Evolutionary conservation across 2,113 vertebrate species (phyloP).

Genomic region (Porphyrio hochstetteri): DNA sequence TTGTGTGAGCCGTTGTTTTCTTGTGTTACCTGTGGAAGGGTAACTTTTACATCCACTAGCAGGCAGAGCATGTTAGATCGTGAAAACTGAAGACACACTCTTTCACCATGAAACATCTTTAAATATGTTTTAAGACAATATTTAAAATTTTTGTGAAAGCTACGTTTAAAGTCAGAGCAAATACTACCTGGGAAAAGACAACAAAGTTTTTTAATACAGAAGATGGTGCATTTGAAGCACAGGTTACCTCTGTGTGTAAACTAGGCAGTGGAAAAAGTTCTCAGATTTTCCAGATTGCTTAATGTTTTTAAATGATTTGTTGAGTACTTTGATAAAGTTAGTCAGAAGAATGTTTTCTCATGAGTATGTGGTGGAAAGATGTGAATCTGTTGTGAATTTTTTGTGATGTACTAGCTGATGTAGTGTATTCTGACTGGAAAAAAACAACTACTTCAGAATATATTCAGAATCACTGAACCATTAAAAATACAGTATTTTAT

Average conservation of each 20-base stretch:
- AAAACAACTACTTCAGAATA: neutral
- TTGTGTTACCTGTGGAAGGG: neutral
- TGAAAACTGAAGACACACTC: neutral
- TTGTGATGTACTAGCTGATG: neutral
- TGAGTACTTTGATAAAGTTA: neutral
- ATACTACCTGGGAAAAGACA: neutral
- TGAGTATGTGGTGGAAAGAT: neutral
- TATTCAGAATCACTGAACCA: neutral
- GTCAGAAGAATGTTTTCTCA: neutral
- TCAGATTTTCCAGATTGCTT: neutral
- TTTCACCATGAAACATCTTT: neutral
- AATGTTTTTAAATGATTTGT: neutral
- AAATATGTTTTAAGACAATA: neutral
- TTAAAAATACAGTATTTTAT: neutral
- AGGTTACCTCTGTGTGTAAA: neutral
- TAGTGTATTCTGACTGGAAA: neutral
- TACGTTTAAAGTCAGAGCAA: neutral
- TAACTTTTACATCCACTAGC: neutral
- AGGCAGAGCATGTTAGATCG: neutral
- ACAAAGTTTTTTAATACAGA: neutral
- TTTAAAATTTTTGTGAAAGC: neutral
- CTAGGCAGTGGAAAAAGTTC: neutral
- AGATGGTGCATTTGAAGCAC: neutral
- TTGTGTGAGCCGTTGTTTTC: neutral
- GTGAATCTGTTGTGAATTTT: neutral